These are phyloP conservation scores for Urechis unicinctus DNA, from an alignment of 2,888 invertebrate genomes.

Conservation along the genomic window DNA sequence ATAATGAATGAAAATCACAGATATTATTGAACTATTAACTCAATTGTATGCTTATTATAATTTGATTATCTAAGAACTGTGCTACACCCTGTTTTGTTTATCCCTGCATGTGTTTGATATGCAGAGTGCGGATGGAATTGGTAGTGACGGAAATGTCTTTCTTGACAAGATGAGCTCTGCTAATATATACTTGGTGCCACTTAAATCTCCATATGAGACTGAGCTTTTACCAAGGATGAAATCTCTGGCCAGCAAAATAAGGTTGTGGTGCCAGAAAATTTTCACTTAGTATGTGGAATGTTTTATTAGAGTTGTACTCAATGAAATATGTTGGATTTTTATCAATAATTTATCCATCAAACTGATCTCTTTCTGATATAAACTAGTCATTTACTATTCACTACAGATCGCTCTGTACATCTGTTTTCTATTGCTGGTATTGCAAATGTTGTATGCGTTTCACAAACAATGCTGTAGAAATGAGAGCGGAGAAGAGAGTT, in stretches of 20 bases:
- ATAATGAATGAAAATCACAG: no score
- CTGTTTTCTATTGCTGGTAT: no score
- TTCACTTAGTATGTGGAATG: no score
- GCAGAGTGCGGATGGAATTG: conserved; percentile 12
- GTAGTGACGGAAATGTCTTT: conserved; percentile 31
- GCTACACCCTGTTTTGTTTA: neutral
- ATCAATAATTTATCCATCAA: no score
- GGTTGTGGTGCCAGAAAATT: no score
- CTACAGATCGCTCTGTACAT: neutral
- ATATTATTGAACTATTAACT: neutral
- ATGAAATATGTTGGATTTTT: no score
- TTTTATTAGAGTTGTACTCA: no score
- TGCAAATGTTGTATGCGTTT: no score
- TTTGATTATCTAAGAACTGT: neutral
- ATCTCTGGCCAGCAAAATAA: conserved; percentile 24
- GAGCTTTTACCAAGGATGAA: conserved; percentile 34
- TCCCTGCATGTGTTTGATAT: neutral
- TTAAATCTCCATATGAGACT: conserved; percentile 23
- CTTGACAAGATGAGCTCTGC: conserved; percentile 31
- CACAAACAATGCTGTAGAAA: no score
- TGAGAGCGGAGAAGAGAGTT: conserved; percentile 30
- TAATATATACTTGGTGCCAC: conserved; percentile 29
- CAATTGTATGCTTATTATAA: neutral
- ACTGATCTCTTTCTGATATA: no score
- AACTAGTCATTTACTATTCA: no score